Evolutionary conservation across 2,113 vertebrate species (phyloP), one percentile per base, ranked within the genome.

Genomic region (Lampris incognitus): DNA sequence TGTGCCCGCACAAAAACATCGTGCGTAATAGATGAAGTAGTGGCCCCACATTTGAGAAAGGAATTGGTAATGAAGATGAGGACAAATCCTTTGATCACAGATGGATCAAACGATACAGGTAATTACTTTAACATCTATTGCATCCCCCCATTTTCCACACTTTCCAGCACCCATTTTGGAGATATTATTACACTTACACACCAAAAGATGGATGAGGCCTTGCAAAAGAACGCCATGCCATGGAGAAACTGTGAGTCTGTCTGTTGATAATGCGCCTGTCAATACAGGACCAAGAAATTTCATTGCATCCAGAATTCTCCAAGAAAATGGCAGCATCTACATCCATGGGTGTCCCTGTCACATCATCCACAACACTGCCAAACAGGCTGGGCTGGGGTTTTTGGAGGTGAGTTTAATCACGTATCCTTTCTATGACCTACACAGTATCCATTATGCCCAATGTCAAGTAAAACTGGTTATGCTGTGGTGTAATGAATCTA

Each of bases 21-120:
- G 6, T 76, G 74, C 66, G 63, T 76, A 8, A 69, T 78, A 7
- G 66, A 72, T 50, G 48, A 78, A 72, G 76, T 54, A 41, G 62
- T 78, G 46, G 64, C 73, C 24, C 64, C 73, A 6, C 54, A 76
- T 36, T 76, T 76, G n/a, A 58, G 6, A 39, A 65, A 66, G 9
- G 40, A 74, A 48, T 37, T 74, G 42, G 41, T 58, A 3, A 66
- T 57, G 51, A 66, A 74, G 36, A 74, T 74, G 72, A 65, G n/a
- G 56, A 10, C 38, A 11, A 60, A 52, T 67, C 64, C 63, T 9
- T 75, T 68, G 11, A 62, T 68, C 56, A 68, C 65, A 60, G 65
- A 76, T 50, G 64, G 74, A 10, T 69, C 74, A 24, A 66, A 75
- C 59, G 55, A 67, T 42, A 75, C 64, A 67, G 73, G 64, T 66